Conservation (phyloP, 2,888 invertebrate species). For the Euproctis similis region DNA sequence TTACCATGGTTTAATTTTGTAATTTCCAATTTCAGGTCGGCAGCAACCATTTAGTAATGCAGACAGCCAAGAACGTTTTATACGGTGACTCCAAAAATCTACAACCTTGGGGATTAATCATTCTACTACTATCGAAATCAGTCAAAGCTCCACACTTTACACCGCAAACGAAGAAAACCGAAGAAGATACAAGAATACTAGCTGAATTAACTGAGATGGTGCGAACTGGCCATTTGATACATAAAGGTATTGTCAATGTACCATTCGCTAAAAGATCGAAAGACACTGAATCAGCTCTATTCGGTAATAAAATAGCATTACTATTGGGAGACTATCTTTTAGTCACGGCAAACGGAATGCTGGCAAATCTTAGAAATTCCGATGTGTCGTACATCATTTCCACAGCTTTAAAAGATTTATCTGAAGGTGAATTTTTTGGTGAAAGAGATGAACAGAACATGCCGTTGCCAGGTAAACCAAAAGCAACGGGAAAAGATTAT, state of each 20-base stretch:
- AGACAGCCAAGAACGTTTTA: constrained; percentile 88
- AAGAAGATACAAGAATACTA: constrained; percentile 63
- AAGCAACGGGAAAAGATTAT: constrained; percentile 41
- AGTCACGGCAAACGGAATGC: constrained; percentile 85
- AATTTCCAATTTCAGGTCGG: constrained; percentile 77
- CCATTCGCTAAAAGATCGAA: constrained; percentile 72
- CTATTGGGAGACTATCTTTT: constrained; percentile 90
- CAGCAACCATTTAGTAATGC: constrained; percentile 89
- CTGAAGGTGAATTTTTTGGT: constrained; percentile 88
- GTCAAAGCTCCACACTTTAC: constrained; percentile 74
- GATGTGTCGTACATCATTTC: constrained; percentile 88
- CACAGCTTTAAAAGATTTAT: constrained; percentile 85
- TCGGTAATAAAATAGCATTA: constrained; percentile 92
- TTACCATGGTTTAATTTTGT: too few relatives aligned
- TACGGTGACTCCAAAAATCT: constrained; percentile 89
- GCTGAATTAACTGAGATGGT: constrained; percentile 90
- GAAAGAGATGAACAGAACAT: constrained; percentile 85
- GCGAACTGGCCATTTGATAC: constrained; percentile 88
- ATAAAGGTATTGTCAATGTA: constrained; percentile 77
- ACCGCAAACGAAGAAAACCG: constrained; percentile 75
- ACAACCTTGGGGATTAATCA: constrained; percentile 90
- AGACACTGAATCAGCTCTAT: constrained; percentile 83
- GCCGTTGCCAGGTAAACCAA: constrained; percentile 80
- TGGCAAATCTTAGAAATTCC: constrained; percentile 83
- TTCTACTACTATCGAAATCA: constrained; percentile 88